Conservation (phyloP, 1,140 invertebrate genomes). For the Diabrotica undecimpunctata region DNA sequence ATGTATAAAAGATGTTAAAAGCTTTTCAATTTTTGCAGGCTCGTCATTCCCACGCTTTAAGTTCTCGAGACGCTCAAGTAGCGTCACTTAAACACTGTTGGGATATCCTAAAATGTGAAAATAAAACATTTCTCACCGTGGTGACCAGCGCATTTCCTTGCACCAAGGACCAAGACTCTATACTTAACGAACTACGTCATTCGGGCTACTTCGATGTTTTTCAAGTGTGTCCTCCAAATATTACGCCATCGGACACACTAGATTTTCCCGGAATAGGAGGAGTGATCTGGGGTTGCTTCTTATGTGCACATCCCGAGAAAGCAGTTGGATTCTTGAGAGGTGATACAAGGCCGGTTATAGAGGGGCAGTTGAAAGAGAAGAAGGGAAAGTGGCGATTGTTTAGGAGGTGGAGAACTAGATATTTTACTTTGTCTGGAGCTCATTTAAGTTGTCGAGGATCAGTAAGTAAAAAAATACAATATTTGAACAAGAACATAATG, state of each 20-base stretch:
- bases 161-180: constrained; percentile 79
- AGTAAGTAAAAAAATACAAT: constrained; percentile 54
- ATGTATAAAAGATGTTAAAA: background rate
- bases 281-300: constrained; percentile 77
- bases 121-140: constrained; percentile 82
- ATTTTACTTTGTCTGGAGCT: constrained; percentile 89
- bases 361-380: constrained; percentile 93
- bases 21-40: constrained; percentile 52
- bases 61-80: constrained; percentile 78
- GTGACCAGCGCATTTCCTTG: constrained; percentile 91
- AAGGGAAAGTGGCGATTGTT: constrained; percentile 90
- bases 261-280: constrained; percentile 44
- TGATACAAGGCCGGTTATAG: constrained; percentile 70
- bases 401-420: constrained; percentile 84
- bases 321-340: constrained; percentile 74
- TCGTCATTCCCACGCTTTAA: constrained; percentile 72
- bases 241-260: constrained; percentile 45
- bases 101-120: constrained; percentile 88
- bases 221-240: constrained; percentile 60
- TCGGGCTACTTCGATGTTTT: constrained; percentile 90
- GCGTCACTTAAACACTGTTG: constrained; percentile 85
- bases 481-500: background rate
- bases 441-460: constrained; percentile 84
- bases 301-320: constrained; percentile 88
- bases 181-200: constrained; percentile 81